Base-by-base conservation (phyloP, 1,140 invertebrate genomes). In the Orius insidiosus region DNA sequence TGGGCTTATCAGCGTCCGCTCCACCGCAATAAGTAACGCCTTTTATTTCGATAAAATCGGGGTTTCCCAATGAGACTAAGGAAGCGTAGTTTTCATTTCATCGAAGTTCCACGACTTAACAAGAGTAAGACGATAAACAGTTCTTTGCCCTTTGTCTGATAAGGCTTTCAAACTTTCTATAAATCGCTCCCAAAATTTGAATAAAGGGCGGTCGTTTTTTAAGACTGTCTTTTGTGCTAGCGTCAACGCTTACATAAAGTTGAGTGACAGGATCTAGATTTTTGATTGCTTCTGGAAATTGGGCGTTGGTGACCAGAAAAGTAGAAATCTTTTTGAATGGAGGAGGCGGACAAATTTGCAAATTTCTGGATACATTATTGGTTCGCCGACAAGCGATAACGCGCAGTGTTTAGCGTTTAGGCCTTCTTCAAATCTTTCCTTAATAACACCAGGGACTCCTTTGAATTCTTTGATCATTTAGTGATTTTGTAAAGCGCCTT, bases 21-120 rank as follows among this genome's bases (percentile, higher is more conserved):
- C 49, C 51, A 7, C 74, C 74, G 60, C 74, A 77, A 56, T 68
- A 77, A 3, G 74, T 77, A 0, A 76, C 74, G 37, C 74, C 74
- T 60, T 77, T 77, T 14, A 77, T 66, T 64, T 77, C 75, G 54
- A 77, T 77, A 53, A 77, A 76, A 60, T 76, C 74, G 44, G 75
- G 75, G 39, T 69, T 62, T 30, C 74, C 75, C n/a, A 71, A 45
- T 7, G 55, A 53, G 2, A 77, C 71, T 15, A 77, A 60, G 30
- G 66, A 59, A 6, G 73, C 71, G 61, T 77, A 77, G 45, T 65
- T 67, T 72, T 63, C 31, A 76, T 54, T 56, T 77, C 73, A 30
- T 74, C 70, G 9, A 68, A 68, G 60, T 77, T 77, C 63, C 65
- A 75, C 8, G 64, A 61, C 58, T 77, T 77, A 0, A 77, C 75